Evolutionary conservation across 2,888 invertebrate genomes (phyloP), one percentile per base, ranked within the genome.

Genomic region (Thumatha senex): DNA sequence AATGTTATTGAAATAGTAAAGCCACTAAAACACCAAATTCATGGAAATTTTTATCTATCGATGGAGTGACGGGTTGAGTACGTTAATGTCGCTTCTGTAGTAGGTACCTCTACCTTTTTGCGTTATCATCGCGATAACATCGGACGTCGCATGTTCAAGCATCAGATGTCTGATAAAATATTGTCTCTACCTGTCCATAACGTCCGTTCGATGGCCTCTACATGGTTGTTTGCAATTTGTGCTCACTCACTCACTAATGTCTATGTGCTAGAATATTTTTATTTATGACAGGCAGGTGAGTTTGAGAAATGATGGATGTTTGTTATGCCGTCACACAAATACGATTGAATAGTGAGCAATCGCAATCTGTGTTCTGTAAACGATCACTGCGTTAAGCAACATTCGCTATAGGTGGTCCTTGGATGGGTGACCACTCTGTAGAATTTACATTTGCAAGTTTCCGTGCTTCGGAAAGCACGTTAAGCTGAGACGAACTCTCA

Each of bases 121-220:
- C 74, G 70, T 60, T 78, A 78, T 84, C 82, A 80, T 72, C 64
- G 66, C 65, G 82, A 85, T 84, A 83, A 76, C 63, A 76, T 78
- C 77, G 70, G 46, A 54, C 51, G 65, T 79, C 72, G 82, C 80
- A 80, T 80, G 80, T 71, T 73, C 62, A 58, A 70, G 59, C 61
- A 50, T 54, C 61, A 65, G 54, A 56, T 48, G 61, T 39, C 67
- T 74, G 80, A 82, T 80, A 80, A 74, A 69, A 67, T 8, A 11
- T 31, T 31, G 31, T 2, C 11, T 2, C 11, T 70, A 77, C 75
- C 74, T 74, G 77, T 70, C 78, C 58, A 53, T 70, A 63, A 70
- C 58, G 61, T 67, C 67, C 59, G 67, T 63, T 58, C 56, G 47
- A 58, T 44, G 43, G 51, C 52, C 54, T 57, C 58, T 56, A 51